A percentile compares a stretch with the other conserved stretches of the same genome.
Evolutionary conservation across 92 coral and sea anemone genomes (phyloP).

Genomic region (Diadumene lineata): DNA sequence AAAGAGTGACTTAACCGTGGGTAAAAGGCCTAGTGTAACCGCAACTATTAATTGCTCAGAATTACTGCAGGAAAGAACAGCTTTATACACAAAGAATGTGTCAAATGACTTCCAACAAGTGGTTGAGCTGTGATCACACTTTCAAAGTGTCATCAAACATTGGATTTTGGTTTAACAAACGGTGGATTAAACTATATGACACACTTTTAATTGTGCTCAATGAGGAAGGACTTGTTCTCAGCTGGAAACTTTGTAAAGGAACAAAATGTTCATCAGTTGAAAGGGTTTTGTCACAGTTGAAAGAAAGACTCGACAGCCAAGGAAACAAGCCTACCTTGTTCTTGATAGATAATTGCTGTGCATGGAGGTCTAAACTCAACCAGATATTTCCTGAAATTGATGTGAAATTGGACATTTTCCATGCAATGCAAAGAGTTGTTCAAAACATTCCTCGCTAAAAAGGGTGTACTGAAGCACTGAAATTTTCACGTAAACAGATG

Average conservation of each 20-base stretch:
- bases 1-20: too few relatives aligned
- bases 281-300: slow-evolving; percentile 22
- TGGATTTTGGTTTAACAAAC: slow-evolving; percentile 59
- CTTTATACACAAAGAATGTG: slow-evolving; percentile 49
- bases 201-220: slow-evolving; percentile 61
- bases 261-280: slow-evolving; percentile 60
- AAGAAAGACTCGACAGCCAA: slow-evolving; percentile 27
- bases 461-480: slow-evolving; percentile 59
- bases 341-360: slow-evolving; percentile 50
- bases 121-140: slow-evolving; percentile 54
- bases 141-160: slow-evolving; percentile 56
- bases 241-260: slow-evolving; percentile 62
- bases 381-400: slow-evolving; percentile 38
- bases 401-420: slow-evolving; percentile 46
- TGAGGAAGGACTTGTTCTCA: slow-evolving; percentile 52
- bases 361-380: slow-evolving; percentile 43
- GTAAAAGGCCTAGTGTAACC: too few relatives aligned
- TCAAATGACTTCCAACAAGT: slow-evolving; percentile 41
- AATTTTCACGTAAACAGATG: slow-evolving; percentile 50
- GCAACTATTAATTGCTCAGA: too few relatives aligned
- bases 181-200: slow-evolving; percentile 66
- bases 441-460: slow-evolving; percentile 52
- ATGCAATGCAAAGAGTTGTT: slow-evolving; percentile 58
- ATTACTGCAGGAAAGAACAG: slow-evolving; percentile 52
- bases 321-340: slow-evolving; percentile 39